Evolutionary conservation across 2,888 invertebrate genomes (phyloP).

Genomic region (Helicoverpa assulta): DNA sequence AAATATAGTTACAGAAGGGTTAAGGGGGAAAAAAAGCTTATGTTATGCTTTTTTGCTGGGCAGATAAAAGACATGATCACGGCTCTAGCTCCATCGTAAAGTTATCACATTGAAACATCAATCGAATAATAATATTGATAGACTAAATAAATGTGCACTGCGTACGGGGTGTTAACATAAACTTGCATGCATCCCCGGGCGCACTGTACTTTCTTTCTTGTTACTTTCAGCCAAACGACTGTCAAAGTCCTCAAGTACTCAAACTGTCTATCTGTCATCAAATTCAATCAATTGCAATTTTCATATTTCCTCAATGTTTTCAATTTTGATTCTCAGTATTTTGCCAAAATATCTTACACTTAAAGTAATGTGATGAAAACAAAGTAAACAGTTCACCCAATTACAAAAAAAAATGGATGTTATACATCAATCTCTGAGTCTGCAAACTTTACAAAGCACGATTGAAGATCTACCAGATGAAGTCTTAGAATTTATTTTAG

Average conservation of each 20-base stretch:
- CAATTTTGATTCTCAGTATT: slow-evolving; percentile 42
- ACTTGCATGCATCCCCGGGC: no score
- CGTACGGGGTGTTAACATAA: no score
- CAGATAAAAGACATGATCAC: no score
- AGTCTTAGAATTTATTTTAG: slow-evolving; percentile 97
- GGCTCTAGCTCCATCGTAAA: no score
- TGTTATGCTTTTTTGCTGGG: no score
- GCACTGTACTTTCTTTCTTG: background rate
- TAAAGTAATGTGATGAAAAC: slow-evolving; percentile 58
- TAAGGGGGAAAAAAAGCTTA: no score
- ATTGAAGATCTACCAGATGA: slow-evolving; percentile 96
- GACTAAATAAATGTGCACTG: no score
- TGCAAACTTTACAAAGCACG: slow-evolving; percentile 77
- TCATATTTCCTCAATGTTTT: slow-evolving; percentile 61
- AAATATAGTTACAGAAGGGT: background rate
- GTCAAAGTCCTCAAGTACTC: slow-evolving; percentile 29
- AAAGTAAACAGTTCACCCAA: slow-evolving; percentile 21
- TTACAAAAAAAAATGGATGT: slow-evolving; percentile 77
- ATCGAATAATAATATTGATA: no score
- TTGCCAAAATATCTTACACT: slow-evolving; percentile 42
- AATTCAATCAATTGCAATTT: slow-evolving; percentile 54
- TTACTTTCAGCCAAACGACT: background rate
- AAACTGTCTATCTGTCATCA: slow-evolving; percentile 47
- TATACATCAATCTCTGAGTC: slow-evolving; percentile 75
- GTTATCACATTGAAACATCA: no score